Evolutionary conservation across 1,140 invertebrate genomes (phyloP).

Genomic region (Drosophila pachea): DNA sequence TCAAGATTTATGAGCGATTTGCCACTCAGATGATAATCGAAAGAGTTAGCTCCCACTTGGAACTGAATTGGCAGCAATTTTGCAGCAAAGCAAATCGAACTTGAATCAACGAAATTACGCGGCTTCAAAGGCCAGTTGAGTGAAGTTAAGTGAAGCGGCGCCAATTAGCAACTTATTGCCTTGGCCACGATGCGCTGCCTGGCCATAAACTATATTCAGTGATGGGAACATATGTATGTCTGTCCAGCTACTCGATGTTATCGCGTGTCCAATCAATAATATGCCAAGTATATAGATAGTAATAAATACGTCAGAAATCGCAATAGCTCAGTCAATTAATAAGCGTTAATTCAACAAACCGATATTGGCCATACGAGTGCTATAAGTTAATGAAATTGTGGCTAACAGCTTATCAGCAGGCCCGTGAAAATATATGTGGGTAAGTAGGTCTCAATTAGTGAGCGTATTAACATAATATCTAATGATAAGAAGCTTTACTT

Average conservation of each 20-base stretch:
- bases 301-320: constrained; percentile 9
- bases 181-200: constrained; percentile 25
- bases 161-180: constrained; percentile 38
- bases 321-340: constrained; percentile 33
- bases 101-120: not conserved
- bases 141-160: constrained; percentile 35
- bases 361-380: constrained; percentile 9
- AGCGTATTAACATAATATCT: not conserved
- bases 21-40: too few relatives aligned
- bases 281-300: constrained; percentile 20
- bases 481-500: too few relatives aligned
- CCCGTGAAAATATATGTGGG: not conserved
- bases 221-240: constrained; percentile 1
- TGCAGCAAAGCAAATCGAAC: not conserved
- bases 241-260: constrained; percentile 14
- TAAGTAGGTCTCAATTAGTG: not conserved
- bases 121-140: not conserved
- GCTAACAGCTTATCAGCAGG: not conserved
- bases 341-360: constrained; percentile 4
- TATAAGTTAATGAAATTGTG: constrained; percentile 18
- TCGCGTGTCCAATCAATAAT: constrained; percentile 39
- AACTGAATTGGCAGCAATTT: too few relatives aligned
- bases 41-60: too few relatives aligned
- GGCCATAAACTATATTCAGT: constrained; percentile 23
- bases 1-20: too few relatives aligned